Conservation (phyloP, 2,888 invertebrate genomes). For the Pachymerium ferrugineum region DNA sequence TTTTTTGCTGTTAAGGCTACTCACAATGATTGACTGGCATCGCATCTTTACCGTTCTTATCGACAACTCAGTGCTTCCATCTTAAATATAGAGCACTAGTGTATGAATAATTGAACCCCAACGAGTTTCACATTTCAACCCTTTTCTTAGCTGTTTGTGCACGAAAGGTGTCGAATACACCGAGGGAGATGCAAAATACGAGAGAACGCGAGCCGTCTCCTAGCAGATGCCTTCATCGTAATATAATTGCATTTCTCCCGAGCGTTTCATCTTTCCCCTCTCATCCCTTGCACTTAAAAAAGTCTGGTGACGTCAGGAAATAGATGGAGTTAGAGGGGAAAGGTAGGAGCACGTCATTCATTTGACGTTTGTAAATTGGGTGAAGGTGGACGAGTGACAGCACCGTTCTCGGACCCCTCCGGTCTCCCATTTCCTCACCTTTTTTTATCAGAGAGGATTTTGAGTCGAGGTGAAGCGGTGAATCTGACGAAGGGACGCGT, state of each 20-base stretch:
- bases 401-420: background rate
- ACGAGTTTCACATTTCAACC: background rate
- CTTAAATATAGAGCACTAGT: background rate
- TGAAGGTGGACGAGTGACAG: background rate
- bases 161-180: background rate
- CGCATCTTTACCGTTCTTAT: background rate
- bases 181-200: background rate
- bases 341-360: background rate
- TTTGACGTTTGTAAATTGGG: background rate
- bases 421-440: background rate
- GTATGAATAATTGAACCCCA: background rate
- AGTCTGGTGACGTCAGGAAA: too few relatives aligned
- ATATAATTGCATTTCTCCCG: conserved; percentile 1
- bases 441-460: background rate
- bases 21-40: background rate
- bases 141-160: background rate
- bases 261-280: background rate
- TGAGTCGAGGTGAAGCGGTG: background rate
- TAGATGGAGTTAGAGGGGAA: background rate
- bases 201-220: background rate
- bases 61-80: background rate
- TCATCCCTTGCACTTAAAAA: background rate
- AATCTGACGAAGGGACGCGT: conserved; percentile 8
- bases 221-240: background rate
- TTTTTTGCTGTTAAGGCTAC: background rate